phyloP scores from a whole-genome alignment of 2,797 vertebrate genomes.

The Meda fulgida region DNA sequence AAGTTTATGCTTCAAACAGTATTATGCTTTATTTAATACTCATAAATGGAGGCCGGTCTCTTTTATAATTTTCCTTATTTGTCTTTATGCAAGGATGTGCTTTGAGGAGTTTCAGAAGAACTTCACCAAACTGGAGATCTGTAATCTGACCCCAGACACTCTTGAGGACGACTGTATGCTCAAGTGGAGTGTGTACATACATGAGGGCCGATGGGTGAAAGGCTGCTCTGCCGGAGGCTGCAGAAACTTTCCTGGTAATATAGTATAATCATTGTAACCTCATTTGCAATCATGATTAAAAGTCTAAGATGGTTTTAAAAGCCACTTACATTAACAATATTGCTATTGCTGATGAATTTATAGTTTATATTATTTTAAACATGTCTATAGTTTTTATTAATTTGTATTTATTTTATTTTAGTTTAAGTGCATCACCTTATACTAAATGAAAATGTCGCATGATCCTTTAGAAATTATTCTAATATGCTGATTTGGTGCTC shows the following conservation, averaged over 20 bases:
- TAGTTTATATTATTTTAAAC: not conserved
- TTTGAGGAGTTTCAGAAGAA: slow-evolving; percentile 91
- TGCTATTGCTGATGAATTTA: not conserved
- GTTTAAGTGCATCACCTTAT: too few species aligned
- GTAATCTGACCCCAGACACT: slow-evolving; percentile 93
- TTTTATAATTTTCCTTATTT: not conserved
- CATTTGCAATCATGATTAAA: not conserved
- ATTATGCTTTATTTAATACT: not conserved
- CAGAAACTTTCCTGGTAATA: slow-evolving; percentile 91
- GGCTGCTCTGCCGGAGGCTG: slow-evolving; percentile 97
- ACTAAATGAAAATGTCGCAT: too few species aligned
- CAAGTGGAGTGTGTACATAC: slow-evolving; percentile 92
- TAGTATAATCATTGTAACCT: not conserved
- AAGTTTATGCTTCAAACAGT: not conserved
- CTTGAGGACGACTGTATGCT: slow-evolving; percentile 86
- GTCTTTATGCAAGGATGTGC: slow-evolving; percentile 83
- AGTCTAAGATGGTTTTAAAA: not conserved
- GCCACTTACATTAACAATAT: not conserved
- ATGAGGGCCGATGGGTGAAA: slow-evolving; percentile 95
- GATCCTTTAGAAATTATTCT: too few species aligned
- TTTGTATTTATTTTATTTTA: not conserved
- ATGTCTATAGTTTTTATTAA: not conserved
- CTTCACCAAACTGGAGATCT: slow-evolving; percentile 97
- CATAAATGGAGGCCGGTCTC: not conserved
- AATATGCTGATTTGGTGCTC: too few species aligned